phyloP scores from a whole-genome alignment of 2,797 vertebrate species.

The Zalophus californianus region DNA sequence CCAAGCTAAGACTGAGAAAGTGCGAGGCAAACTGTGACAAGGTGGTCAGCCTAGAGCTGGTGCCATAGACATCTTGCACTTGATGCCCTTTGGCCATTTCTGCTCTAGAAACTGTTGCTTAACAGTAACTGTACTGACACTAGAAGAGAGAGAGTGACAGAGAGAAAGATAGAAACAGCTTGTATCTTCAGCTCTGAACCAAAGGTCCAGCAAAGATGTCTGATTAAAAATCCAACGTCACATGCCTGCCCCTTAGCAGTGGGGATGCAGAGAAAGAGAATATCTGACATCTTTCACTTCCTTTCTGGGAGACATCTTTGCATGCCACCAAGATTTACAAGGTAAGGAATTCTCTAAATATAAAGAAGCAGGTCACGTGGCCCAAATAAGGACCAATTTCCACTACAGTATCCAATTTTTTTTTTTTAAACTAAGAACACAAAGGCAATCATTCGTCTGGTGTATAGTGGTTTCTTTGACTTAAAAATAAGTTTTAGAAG shows the following conservation, averaged over 20 bases:
- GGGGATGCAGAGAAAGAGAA: background rate
- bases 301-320: background rate
- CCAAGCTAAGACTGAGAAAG: conserved; percentile 25
- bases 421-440: background rate
- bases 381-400: conserved; percentile 12
- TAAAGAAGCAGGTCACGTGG: background rate
- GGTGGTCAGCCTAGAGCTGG: background rate
- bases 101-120: background rate
- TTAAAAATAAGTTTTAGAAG: conserved; percentile 36
- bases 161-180: background rate
- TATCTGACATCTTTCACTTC: background rate
- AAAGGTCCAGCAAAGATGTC: background rate
- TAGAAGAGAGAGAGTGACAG: background rate
- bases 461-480: background rate
- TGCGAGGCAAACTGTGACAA: conserved; percentile 7
- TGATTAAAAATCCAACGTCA: conserved; percentile 32
- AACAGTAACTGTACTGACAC: background rate
- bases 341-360: conserved; percentile 30
- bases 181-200: background rate
- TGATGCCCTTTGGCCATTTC: background rate
- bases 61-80: background rate
- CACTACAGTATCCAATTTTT: background rate
- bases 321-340: background rate
- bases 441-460: background rate
- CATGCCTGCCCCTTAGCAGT: background rate